phyloP scores from a whole-genome alignment of 1,140 invertebrate species.

The Drosophila willistoni region DNA sequence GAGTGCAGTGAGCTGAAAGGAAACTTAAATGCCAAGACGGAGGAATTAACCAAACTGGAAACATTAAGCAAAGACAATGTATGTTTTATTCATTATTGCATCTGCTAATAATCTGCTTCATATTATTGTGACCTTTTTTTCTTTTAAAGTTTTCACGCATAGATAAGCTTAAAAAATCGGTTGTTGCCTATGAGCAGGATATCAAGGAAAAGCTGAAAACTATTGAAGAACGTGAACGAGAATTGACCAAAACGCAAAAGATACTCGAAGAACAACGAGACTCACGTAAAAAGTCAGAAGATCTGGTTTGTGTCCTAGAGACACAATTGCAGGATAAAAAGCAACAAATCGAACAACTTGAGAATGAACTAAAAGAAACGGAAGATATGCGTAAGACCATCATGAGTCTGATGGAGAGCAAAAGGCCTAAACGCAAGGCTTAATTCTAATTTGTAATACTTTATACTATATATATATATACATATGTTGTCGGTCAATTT shows the following conservation, averaged over 20 bases:
- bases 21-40: constrained; percentile 52
- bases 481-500: neutral
- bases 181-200: constrained; percentile 70
- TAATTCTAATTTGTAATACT: constrained; percentile 17
- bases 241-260: constrained; percentile 69
- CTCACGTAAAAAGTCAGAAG: constrained; percentile 73
- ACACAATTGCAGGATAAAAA: constrained; percentile 75
- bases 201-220: constrained; percentile 73
- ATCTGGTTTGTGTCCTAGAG: constrained; percentile 72
- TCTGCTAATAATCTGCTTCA: neutral
- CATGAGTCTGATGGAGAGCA: constrained; percentile 82
- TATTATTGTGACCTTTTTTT: neutral
- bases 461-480: neutral
- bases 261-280: constrained; percentile 73
- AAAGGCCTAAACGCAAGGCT: constrained; percentile 78
- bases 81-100: neutral
- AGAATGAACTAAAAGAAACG: constrained; percentile 76
- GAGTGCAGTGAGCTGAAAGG: constrained; percentile 61
- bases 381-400: constrained; percentile 81
- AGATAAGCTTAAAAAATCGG: constrained; percentile 75
- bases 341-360: constrained; percentile 73
- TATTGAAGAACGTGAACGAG: constrained; percentile 69
- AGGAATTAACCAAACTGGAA: constrained; percentile 66
- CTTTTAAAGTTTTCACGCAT: constrained; percentile 60
- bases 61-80: constrained; percentile 70